Evolutionary conservation across 2,888 invertebrate genomes (phyloP).

Genomic region (Dendrolimus pini): DNA sequence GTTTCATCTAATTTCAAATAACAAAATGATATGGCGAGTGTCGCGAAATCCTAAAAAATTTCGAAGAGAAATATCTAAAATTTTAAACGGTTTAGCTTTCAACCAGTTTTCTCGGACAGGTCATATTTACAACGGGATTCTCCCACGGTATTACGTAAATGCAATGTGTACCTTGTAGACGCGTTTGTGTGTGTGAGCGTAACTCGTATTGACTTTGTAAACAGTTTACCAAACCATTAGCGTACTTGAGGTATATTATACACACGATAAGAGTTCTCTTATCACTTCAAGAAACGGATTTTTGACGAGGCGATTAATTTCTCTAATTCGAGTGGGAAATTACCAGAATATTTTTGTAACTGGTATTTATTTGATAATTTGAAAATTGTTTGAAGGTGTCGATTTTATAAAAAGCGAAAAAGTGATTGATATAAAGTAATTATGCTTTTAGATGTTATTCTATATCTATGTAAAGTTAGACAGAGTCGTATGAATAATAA

Average conservation of each 20-base stretch:
- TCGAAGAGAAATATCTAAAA: too few species aligned
- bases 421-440: too few species aligned
- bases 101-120: conserved; percentile 19
- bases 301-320: not conserved
- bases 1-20: too few species aligned
- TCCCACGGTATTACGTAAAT: conserved; percentile 46
- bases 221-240: conserved; percentile 2
- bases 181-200: not conserved
- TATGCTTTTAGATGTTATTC: too few species aligned
- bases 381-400: too few species aligned
- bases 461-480: too few species aligned
- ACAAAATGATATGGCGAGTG: too few species aligned
- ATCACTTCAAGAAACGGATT: not conserved
- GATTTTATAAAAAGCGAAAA: too few species aligned
- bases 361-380: not conserved
- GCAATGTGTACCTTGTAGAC: not conserved
- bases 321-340: not conserved
- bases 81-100: too few species aligned
- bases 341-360: not conserved
- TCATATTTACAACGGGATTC: conserved; percentile 21
- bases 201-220: not conserved
- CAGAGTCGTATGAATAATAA: too few species aligned
- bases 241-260: not conserved
- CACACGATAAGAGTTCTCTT: not conserved
- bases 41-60: too few species aligned